These are phyloP conservation scores for Tetranychus truncatus DNA, from an alignment of 2,888 invertebrate species.

Conservation along the genomic window DNA sequence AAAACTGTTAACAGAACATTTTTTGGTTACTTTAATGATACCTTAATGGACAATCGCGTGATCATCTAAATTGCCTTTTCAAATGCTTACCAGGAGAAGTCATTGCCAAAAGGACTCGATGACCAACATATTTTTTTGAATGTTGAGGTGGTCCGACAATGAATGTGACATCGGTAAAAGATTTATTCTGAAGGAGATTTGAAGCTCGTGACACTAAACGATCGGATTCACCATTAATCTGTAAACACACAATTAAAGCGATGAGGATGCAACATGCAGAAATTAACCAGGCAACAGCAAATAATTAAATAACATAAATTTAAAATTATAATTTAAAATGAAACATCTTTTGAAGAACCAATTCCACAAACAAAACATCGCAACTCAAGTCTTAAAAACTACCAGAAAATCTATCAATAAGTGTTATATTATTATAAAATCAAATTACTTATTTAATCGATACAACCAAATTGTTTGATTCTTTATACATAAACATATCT, in stretches of 20 bases:
- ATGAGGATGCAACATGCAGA: background rate
- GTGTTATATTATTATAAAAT: too few relatives aligned
- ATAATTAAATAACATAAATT: background rate
- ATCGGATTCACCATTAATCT: conserved; percentile 17
- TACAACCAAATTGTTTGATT: too few relatives aligned
- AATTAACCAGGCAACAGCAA: background rate
- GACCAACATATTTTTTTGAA: conserved; percentile 28
- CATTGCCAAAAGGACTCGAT: conserved; percentile 28
- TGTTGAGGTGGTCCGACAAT: conserved; percentile 29
- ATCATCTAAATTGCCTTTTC: background rate
- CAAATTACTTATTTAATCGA: too few relatives aligned
- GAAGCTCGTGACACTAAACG: conserved; percentile 23
- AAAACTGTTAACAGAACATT: conserved; percentile 22
- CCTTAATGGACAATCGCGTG: background rate
- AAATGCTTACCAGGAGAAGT: conserved; percentile 23
- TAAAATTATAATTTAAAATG: background rate
- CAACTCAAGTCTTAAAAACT: too few relatives aligned
- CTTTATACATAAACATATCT: too few relatives aligned
- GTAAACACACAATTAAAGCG: background rate
- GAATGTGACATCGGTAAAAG: conserved; percentile 28
- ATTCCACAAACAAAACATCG: too few relatives aligned
- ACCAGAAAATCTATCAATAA: too few relatives aligned
- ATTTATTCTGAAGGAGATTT: conserved; percentile 28
- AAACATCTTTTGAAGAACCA: background rate
- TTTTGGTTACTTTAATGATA: conserved; percentile 2